Percentiles rank a stretch among this genome's conserved stretches.
These are phyloP conservation scores for Cyclophora albipunctata DNA, from an alignment of 2,888 invertebrate species.

Conservation along the genomic window DNA sequence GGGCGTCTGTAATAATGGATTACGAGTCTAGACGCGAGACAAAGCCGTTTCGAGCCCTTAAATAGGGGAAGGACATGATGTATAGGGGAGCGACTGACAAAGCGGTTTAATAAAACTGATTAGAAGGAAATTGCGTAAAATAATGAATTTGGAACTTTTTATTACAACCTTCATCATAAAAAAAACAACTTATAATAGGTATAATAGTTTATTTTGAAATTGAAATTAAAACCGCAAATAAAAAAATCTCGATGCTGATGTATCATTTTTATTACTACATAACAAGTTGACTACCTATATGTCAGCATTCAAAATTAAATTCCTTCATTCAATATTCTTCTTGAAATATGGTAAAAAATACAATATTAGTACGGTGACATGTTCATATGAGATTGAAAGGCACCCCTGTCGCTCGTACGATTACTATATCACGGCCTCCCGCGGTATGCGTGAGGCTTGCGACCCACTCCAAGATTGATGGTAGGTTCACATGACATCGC, in stretches of 20 bases:
- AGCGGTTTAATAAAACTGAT: background rate
- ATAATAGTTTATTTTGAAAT: too few relatives aligned
- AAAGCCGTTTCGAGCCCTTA: slow-evolving; percentile 60
- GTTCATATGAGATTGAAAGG: background rate
- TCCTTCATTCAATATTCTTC: too few relatives aligned
- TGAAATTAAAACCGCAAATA: too few relatives aligned
- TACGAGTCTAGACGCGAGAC: slow-evolving; percentile 68
- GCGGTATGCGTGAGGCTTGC: slow-evolving; percentile 50
- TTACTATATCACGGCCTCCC: slow-evolving; percentile 2
- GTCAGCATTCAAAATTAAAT: too few relatives aligned
- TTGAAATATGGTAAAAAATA: too few relatives aligned
- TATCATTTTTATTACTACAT: too few relatives aligned
- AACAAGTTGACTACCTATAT: too few relatives aligned
- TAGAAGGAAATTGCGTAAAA: slow-evolving; percentile 3
- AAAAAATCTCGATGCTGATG: too few relatives aligned
- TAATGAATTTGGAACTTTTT: too few relatives aligned
- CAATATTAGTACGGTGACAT: background rate
- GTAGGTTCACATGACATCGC: slow-evolving; percentile 69
- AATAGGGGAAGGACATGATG: slow-evolving; percentile 15
- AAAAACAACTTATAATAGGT: too few relatives aligned
- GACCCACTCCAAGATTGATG: slow-evolving; percentile 62
- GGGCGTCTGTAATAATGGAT: slow-evolving; percentile 67
- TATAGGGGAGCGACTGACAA: slow-evolving; percentile 15
- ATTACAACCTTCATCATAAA: too few relatives aligned
- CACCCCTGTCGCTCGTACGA: background rate